Conservation (phyloP, 92 coral and sea anemone species). For the Parazoanthus atlanticus region DNA sequence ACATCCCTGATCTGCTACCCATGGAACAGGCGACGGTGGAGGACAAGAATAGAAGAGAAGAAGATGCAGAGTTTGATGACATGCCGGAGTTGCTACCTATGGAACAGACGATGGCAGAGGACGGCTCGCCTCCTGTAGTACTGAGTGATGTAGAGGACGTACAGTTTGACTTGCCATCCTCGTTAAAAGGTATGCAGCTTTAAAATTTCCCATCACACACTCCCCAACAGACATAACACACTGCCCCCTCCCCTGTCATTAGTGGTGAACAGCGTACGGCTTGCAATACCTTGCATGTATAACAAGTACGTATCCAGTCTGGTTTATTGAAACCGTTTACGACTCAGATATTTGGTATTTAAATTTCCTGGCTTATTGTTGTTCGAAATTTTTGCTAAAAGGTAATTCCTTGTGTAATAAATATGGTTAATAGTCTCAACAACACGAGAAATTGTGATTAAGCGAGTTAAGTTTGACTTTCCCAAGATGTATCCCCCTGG, state of each 20-base stretch:
- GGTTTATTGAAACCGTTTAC: too few relatives aligned
- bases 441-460: too few relatives aligned
- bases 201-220: not conserved
- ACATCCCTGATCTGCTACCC: not conserved
- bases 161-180: constrained; percentile 50
- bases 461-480: too few relatives aligned
- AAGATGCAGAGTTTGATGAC: not conserved
- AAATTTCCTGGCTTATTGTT: too few relatives aligned
- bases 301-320: too few relatives aligned
- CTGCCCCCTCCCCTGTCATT: too few relatives aligned
- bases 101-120: not conserved
- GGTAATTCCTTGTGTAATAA: too few relatives aligned
- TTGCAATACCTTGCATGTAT: not conserved
- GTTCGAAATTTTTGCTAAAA: too few relatives aligned
- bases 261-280: not conserved
- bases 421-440: too few relatives aligned
- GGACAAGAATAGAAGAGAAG: not conserved
- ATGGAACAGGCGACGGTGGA: not conserved
- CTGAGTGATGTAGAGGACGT: constrained; percentile 33
- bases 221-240: not conserved
- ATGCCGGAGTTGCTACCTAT: not conserved
- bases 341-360: too few relatives aligned
- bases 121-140: not conserved
- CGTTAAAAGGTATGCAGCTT: constrained; percentile 6
- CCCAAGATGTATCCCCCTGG: too few relatives aligned